Evolutionary conservation across 1,140 invertebrate species (phyloP).

Genomic region (Cotesia typhae): DNA sequence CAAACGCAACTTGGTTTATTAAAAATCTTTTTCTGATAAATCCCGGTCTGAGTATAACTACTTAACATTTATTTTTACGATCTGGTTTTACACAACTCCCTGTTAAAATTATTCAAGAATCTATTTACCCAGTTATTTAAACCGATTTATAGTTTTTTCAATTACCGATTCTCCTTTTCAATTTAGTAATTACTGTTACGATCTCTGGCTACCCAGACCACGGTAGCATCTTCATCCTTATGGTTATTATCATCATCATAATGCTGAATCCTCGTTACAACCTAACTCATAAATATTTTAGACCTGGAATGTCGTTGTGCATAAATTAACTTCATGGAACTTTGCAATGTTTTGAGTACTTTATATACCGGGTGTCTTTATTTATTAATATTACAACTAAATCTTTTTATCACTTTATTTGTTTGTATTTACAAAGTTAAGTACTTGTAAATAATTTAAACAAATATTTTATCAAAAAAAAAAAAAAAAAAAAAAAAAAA

Average conservation of each 20-base stretch:
- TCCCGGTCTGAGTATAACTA: not conserved
- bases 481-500: too few species aligned
- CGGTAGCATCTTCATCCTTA: not conserved
- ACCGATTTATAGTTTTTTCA: too few species aligned
- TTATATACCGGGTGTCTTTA: conserved; percentile 17
- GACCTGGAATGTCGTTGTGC: conserved; percentile 12
- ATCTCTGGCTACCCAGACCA: not conserved
- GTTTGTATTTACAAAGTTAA: too few species aligned
- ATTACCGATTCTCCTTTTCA: too few species aligned
- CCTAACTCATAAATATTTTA: conserved; percentile 25
- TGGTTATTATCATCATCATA: too few species aligned
- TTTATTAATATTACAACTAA: not conserved
- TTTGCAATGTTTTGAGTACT: not conserved
- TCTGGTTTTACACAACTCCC: too few species aligned
- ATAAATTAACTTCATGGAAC: conserved; percentile 27
- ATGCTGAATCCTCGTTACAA: not conserved
- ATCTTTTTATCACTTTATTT: not conserved
- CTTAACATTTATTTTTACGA: too few species aligned
- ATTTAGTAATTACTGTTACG: too few species aligned
- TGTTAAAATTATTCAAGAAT: too few species aligned
- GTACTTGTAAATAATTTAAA: too few species aligned
- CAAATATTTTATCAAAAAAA: too few species aligned
- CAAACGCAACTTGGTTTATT: not conserved
- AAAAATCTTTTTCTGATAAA: not conserved
- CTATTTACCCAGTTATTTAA: too few species aligned